Conservation (phyloP, 1,140 invertebrate genomes). For the Akabosia matsudoensis region DNA sequence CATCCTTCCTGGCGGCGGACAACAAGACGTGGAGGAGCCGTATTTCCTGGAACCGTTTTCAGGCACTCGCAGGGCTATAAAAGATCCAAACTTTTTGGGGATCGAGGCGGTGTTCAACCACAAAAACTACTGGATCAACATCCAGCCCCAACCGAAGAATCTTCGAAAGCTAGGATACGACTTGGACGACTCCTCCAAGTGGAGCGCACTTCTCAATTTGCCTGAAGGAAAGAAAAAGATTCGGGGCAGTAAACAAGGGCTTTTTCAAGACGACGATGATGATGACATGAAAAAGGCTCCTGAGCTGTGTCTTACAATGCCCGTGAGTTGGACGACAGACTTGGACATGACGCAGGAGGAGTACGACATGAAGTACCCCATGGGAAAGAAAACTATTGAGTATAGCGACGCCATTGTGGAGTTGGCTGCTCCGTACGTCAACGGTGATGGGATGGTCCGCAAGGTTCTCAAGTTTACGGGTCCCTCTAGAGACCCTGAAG, state of each 20-base stretch:
- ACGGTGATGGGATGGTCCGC: conserved; percentile 66
- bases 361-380: conserved; percentile 70
- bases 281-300: conserved; percentile 53
- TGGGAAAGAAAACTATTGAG: conserved; percentile 64
- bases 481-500: conserved; percentile 58
- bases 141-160: conserved; percentile 53
- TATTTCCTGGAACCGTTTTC: conserved; percentile 81
- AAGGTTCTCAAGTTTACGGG: conserved; percentile 67
- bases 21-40: conserved; percentile 59
- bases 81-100: conserved; percentile 65
- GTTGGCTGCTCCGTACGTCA: conserved; percentile 70
- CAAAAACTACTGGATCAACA: conserved; percentile 79
- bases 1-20: conserved; percentile 58
- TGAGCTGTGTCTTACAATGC: conserved; percentile 76
- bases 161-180: conserved; percentile 57
- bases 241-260: neutral
- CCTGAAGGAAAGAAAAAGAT: conserved; percentile 54
- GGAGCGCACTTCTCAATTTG: conserved; percentile 68
- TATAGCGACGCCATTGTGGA: conserved; percentile 75
- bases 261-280: conserved; percentile 51
- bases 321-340: conserved; percentile 70
- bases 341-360: conserved; percentile 66
- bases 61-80: conserved; percentile 60
- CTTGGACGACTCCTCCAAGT: conserved; percentile 58
- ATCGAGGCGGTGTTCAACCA: conserved; percentile 84